Percentiles rank a stretch among this genome's conserved stretches.
Conservation (phyloP, 2,113 vertebrate genomes). For the Notechis scutatus region DNA sequence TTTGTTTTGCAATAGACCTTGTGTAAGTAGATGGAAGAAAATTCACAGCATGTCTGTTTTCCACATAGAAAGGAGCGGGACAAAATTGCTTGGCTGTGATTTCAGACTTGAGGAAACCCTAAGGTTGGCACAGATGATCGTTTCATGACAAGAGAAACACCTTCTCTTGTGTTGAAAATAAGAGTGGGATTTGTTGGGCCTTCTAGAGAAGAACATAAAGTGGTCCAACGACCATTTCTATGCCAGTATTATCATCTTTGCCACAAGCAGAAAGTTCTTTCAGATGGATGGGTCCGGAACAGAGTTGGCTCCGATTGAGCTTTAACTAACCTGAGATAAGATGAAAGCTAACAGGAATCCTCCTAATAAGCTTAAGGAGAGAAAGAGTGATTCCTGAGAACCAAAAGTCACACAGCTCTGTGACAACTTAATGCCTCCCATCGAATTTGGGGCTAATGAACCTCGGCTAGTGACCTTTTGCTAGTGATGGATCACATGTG, state of each 20-base stretch:
- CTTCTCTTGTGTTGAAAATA: background rate
- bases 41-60: background rate
- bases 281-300: background rate
- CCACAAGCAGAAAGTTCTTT: background rate
- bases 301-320: background rate
- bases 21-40: background rate
- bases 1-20: background rate
- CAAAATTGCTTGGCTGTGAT: background rate
- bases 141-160: background rate
- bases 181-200: background rate
- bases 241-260: background rate
- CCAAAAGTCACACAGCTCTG: background rate
- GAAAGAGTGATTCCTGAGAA: background rate
- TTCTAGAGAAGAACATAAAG: background rate
- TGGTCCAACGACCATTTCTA: background rate
- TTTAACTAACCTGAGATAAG: background rate
- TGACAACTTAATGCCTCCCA: slow-evolving; percentile 25
- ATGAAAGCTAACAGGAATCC: background rate
- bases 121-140: background rate
- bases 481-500: slow-evolving; percentile 33
- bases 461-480: slow-evolving; percentile 23
- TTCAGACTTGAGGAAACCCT: background rate
- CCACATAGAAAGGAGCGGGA: background rate
- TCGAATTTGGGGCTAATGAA: slow-evolving; percentile 31
- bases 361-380: background rate